Evolutionary conservation across 1,140 invertebrate species (phyloP), one percentile per base, ranked within the genome.

Genomic region (Heliconius hermathena): DNA sequence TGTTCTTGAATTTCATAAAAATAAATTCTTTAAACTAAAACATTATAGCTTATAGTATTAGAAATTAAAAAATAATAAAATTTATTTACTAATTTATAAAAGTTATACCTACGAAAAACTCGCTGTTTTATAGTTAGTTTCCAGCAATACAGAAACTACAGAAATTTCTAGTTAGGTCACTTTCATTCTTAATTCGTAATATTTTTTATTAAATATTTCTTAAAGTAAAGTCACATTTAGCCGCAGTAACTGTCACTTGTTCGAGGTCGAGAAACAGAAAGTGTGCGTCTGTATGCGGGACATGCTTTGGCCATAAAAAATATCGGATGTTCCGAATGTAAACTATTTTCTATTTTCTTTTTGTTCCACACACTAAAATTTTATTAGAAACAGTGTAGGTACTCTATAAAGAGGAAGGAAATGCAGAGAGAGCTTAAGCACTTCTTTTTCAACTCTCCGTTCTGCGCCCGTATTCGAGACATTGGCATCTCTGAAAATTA

Each of bases 271-370:
- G 60, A 66, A 66, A 66, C 60, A 26, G 60, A 66, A 66, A 66
- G 60, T 66, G 22, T 66, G 60, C 13, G 29, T 66, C 20, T 29
- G 60, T 66, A 66, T 66, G 60, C 60, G 11, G 26, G 60, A 66
- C 60, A 66, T 66, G 60, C 26, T 29, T 66, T 6, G 26, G 26
- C 60, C 11, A 29, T 66, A 66, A 66, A 66, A 3, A 66, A 66
- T 66, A 66, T 29, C 29, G 26, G 26, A 29, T 66, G 26, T 29
- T 66, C 60, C 60, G 26, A 66, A 66, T 66, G 60, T 66, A 66
- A 66, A 66, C 60, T 66, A 66, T 66, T 66, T 66, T 66, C 60
- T 66, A 66, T 66, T 66, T 66, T 66, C 60, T 66, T 66, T 66
- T 66, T 26, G 60, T 22, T 66, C 26, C 18, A 26, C 22, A 11